These are phyloP conservation scores for Arvicola amphibius DNA, from an alignment of 2,797 vertebrate genomes.

Conservation along the genomic window DNA sequence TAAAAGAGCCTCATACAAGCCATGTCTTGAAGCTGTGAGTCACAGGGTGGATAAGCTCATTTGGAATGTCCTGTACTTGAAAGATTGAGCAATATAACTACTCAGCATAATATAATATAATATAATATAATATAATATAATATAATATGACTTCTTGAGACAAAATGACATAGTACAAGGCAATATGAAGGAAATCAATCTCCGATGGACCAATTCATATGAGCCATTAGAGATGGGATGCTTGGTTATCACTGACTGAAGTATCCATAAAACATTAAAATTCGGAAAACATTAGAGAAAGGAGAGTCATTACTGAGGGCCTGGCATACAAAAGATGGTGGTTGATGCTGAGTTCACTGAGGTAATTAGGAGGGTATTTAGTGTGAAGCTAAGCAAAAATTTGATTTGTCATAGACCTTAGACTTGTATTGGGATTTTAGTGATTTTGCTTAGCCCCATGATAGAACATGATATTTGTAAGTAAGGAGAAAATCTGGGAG, in stretches of 20 bases:
- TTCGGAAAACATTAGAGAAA: neutral
- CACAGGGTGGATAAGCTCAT: neutral
- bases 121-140: no score
- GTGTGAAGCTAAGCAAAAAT: neutral
- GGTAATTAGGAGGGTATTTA: neutral
- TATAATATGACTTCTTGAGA: neutral
- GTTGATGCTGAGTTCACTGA: neutral
- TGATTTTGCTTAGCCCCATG: neutral
- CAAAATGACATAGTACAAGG: neutral
- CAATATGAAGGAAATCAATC: neutral
- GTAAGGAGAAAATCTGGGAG: neutral
- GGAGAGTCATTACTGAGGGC: neutral
- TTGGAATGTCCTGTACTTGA: neutral
- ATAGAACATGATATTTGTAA: neutral
- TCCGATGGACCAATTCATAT: neutral
- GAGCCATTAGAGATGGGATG: neutral
- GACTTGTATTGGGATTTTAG: neutral
- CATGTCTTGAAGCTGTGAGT: neutral
- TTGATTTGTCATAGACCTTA: neutral
- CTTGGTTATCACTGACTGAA: neutral
- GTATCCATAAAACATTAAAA: neutral
- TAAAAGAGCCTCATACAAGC: neutral
- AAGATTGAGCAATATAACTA: neutral
- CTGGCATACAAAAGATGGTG: neutral
- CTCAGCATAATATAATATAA: no score